Percentiles rank a stretch among this genome's conserved stretches.
These are phyloP conservation scores for Brachypodius melanocephalos DNA, from an alignment of 2,113 vertebrate species.

Conservation along the genomic window DNA sequence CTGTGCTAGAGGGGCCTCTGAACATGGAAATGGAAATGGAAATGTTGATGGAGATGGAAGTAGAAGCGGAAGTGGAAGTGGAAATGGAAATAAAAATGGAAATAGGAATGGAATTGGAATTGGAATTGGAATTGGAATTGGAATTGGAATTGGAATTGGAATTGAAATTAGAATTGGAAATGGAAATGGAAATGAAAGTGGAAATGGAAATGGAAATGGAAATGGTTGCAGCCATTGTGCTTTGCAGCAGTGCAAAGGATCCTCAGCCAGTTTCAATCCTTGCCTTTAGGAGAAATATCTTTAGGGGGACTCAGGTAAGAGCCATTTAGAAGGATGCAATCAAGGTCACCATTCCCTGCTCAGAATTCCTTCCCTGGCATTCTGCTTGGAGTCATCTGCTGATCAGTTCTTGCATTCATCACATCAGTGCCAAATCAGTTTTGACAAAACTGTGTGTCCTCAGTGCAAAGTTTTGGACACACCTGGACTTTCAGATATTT, in stretches of 20 bases:
- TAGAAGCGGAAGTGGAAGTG: not conserved
- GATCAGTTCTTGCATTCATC: not conserved
- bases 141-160: not conserved
- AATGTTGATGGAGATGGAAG: no score
- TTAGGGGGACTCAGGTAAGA: not conserved
- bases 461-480: not conserved
- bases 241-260: not conserved
- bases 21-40: not conserved
- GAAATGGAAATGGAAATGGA: not conserved
- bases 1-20: not conserved
- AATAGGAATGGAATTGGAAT: no score
- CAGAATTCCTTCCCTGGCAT: not conserved
- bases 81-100: not conserved
- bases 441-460: not conserved
- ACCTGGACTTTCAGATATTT: not conserved
- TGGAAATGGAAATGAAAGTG: not conserved
- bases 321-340: not conserved
- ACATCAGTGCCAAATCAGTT: not conserved
- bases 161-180: not conserved
- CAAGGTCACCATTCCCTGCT: not conserved
- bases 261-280: not conserved
- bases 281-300: not conserved
- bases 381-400: not conserved
- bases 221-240: not conserved
- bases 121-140: accelerated